Evolutionary conservation across 1,140 invertebrate species (phyloP).

Genomic region (Hycleus cichorii): DNA sequence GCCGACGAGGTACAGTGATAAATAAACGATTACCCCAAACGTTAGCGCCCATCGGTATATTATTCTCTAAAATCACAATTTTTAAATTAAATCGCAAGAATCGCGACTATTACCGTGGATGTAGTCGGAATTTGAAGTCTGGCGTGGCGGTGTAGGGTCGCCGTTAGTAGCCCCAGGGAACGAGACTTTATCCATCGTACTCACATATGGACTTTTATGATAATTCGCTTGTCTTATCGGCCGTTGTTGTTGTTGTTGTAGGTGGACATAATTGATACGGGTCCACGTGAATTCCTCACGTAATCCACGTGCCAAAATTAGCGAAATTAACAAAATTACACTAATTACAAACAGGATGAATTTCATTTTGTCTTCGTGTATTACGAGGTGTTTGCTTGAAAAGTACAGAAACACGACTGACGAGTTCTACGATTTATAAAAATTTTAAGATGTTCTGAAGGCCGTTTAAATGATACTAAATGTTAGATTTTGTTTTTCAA

Average conservation of each 20-base stretch:
- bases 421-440: too few species aligned
- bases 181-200: not conserved
- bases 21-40: slow-evolving; percentile 60
- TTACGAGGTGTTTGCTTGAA: too few species aligned
- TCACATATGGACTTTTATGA: not conserved
- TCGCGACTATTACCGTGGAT: not conserved
- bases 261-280: slow-evolving; percentile 31
- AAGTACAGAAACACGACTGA: too few species aligned
- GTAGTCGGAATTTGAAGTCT: not conserved
- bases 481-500: too few species aligned
- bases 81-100: not conserved
- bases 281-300: slow-evolving; percentile 37
- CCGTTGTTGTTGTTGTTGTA: slow-evolving; percentile 1
- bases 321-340: not conserved
- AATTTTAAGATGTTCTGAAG: too few species aligned
- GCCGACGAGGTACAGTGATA: slow-evolving; percentile 60
- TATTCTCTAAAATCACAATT: slow-evolving; percentile 49
- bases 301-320: slow-evolving; percentile 1
- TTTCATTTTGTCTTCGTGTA: too few species aligned
- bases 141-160: not conserved
- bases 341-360: not conserved
- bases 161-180: slow-evolving; percentile 4
- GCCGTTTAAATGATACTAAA: too few species aligned
- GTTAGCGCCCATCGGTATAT: slow-evolving; percentile 63
- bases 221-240: not conserved